Evolutionary conservation across 1,140 invertebrate genomes (phyloP).

Genomic region (Drosophila tani): DNA sequence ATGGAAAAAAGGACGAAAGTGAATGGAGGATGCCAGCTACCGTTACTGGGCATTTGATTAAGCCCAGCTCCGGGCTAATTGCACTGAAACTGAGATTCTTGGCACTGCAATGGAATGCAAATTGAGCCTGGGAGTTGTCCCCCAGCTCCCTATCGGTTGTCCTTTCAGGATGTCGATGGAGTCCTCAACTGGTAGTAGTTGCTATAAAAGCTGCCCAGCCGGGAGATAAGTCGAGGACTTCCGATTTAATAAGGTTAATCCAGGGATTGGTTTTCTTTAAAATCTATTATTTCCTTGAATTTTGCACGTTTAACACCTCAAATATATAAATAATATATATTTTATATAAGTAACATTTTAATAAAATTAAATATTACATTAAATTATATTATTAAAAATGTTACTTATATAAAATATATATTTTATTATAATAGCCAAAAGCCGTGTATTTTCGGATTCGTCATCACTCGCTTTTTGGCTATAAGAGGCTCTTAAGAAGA

Average conservation of each 20-base stretch:
- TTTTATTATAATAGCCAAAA: no score
- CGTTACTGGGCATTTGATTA: conserved; percentile 51
- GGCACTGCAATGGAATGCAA: conserved; percentile 10
- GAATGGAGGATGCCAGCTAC: background rate
- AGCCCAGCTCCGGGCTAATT: conserved; percentile 31
- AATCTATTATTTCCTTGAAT: background rate
- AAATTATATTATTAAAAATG: no score
- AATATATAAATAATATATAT: no score
- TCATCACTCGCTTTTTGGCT: no score
- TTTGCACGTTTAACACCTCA: no score
- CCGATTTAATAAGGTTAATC: background rate
- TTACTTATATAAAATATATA: no score
- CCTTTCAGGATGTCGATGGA: background rate
- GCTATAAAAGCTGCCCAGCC: background rate
- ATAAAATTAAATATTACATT: no score
- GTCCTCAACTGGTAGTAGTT: background rate
- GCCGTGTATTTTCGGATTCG: no score
- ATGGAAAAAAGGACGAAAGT: background rate
- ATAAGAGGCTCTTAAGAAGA: no score
- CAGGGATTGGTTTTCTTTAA: background rate
- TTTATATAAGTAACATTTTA: no score
- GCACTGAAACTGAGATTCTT: conserved; percentile 40
- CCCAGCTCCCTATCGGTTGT: conserved; percentile 16
- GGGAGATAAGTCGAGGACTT: background rate
- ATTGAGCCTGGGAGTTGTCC: conserved; percentile 8